Base-by-base conservation (phyloP, 1,140 invertebrate genomes). In the Psilanteris sp. region DNA sequence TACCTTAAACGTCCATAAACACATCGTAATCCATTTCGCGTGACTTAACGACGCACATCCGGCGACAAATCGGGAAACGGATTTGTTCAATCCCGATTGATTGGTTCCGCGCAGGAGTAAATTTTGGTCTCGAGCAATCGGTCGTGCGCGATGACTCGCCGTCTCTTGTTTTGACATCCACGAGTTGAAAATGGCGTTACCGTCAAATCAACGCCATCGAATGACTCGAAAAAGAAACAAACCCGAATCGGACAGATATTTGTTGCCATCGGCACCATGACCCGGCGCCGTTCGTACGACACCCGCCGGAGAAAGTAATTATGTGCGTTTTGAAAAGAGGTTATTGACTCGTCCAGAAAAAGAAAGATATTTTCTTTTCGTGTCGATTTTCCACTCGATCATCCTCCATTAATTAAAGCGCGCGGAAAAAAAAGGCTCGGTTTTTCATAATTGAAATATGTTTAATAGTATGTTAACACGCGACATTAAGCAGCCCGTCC, bases 261-360 rank as follows among this genome's bases (percentile, higher is more conserved):
- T 66, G 34, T 73, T 36, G 50, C 39, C 59, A 34, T 59, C 16
- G 52, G 52, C 59, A 66, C 59, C 71, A 59, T 66, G 71, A 74
- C 71, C 71, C 61, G 14, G 10, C 0, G 14, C 14, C 1, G 59
- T 32, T 50, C 48, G 43, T 44, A 43, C 27, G 55, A 62, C 67
- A 72, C 39, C 31, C 32, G 34, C 16, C 22, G 31, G 61, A 59
- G 71, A 74, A 74, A 74, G 61, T 67, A 66, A 74, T 74, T 74
- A 67, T 50, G 22, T 11, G 52, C 29, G 52, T 44, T 61, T 46
- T 54, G 55, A 62, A 71, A 61, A 61, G 36, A 24, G 57, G 31
- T 48, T 8, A 9, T 37, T 29, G 55, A 64, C 59, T 43, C 22
- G n/a, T 13, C 26, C 11, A 32, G 48, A 62, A 62, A 44, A 11